phyloP scores from a whole-genome alignment of 2,888 invertebrate species.

The Mycalesis mineus region DNA sequence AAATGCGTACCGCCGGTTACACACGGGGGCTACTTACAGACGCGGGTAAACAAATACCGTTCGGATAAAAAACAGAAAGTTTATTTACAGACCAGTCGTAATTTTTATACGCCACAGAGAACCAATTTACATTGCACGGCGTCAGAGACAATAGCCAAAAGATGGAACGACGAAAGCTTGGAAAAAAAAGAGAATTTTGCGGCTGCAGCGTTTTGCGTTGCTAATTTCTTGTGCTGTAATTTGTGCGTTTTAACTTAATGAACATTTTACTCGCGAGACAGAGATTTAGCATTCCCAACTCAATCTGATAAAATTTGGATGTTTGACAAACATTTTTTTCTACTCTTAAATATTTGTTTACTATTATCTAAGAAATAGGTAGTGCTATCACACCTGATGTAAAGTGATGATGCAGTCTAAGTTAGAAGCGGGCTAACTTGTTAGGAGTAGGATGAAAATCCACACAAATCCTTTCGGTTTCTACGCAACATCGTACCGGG shows the following conservation, averaged over 20 bases:
- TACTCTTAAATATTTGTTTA: too few species aligned
- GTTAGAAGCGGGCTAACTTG: too few species aligned
- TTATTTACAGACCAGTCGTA: constrained; percentile 26
- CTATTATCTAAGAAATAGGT: too few species aligned
- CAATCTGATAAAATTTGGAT: too few species aligned
- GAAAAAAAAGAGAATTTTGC: constrained; percentile 6
- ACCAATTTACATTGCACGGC: constrained; percentile 21
- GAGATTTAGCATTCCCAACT: too few species aligned
- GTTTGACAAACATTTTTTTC: too few species aligned
- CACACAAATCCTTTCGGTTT: too few species aligned
- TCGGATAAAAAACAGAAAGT: constrained; percentile 42
- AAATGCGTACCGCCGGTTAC: constrained; percentile 53
- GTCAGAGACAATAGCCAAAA: constrained; percentile 9
- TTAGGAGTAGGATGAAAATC: too few species aligned
- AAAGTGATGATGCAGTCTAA: too few species aligned
- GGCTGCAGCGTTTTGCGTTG: constrained; percentile 11
- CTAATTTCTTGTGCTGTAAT: constrained; percentile 7
- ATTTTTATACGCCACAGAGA: constrained; percentile 35
- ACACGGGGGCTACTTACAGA: constrained; percentile 46
- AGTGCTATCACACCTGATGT: too few species aligned
- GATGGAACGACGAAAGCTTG: background rate
- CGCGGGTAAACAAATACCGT: constrained; percentile 54
- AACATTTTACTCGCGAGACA: too few species aligned
- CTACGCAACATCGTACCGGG: too few species aligned
- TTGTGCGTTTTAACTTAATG: background rate